These are phyloP conservation scores for Amaurobius ferox DNA, from an alignment of 2,888 invertebrate genomes.

Conservation along the genomic window DNA sequence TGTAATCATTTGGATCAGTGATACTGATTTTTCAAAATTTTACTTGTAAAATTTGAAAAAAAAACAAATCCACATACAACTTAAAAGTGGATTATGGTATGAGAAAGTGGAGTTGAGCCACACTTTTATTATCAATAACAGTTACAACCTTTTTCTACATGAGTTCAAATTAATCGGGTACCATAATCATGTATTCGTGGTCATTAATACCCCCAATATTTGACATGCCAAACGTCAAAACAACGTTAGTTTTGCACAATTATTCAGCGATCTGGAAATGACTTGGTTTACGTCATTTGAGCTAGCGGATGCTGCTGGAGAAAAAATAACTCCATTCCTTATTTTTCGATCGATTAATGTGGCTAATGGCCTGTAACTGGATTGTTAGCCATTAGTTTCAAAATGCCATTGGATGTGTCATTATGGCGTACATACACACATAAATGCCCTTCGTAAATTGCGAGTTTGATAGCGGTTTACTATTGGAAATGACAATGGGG, in stretches of 20 bases:
- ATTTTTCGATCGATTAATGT: constrained; percentile 8
- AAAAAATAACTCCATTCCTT: neutral
- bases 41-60: too few relatives aligned
- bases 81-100: too few relatives aligned
- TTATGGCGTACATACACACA: neutral
- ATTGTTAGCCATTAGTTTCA: constrained; percentile 14
- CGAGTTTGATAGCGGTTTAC: neutral
- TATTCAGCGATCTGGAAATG: neutral
- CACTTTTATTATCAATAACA: too few relatives aligned
- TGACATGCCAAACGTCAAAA: neutral
- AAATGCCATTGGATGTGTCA: constrained; percentile 1
- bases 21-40: too few relatives aligned
- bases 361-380: constrained; percentile 7
- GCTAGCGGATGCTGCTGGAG: neutral
- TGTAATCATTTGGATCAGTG: too few relatives aligned
- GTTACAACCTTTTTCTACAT: too few relatives aligned
- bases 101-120: too few relatives aligned
- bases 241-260: neutral
- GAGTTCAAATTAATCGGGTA: too few relatives aligned
- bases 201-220: too few relatives aligned
- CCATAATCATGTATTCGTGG: too few relatives aligned
- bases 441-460: neutral
- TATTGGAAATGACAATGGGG: neutral
- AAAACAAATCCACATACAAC: too few relatives aligned
- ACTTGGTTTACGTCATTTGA: neutral